phyloP scores from a whole-genome alignment of 35 echinoderm and acorn worm genomes.

The Anneissia japonica region DNA sequence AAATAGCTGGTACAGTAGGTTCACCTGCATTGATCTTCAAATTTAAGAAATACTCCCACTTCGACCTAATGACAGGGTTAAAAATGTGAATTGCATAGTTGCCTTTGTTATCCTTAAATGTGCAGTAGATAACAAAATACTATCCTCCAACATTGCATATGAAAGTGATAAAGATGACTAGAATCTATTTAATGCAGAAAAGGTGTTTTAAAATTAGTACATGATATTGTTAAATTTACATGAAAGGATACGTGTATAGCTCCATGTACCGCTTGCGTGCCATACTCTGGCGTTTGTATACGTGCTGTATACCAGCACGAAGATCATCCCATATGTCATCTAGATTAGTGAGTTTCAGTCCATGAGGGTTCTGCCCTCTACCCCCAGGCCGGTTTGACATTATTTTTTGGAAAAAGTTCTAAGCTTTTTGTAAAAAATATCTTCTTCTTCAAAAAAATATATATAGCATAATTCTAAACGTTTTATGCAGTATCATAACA shows the following conservation, averaged over 20 bases:
- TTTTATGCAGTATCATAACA: background rate
- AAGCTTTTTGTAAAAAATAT: background rate
- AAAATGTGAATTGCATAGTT: too few species aligned
- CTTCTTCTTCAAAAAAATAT: background rate
- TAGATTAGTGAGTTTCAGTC: slow-evolving; percentile 83
- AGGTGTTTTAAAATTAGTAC: too few species aligned
- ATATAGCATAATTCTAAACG: background rate
- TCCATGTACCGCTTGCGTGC: slow-evolving; percentile 87
- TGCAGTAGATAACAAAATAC: too few species aligned
- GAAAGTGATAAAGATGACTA: too few species aligned
- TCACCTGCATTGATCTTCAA: too few species aligned
- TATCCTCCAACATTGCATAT: too few species aligned
- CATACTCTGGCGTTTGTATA: slow-evolving; percentile 85
- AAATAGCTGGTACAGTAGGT: too few species aligned
- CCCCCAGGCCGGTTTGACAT: background rate
- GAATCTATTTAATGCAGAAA: too few species aligned
- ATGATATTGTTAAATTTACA: too few species aligned
- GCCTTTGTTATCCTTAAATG: too few species aligned
- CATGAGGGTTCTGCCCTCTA: slow-evolving; percentile 85
- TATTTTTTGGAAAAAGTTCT: background rate
- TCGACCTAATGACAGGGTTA: too few species aligned
- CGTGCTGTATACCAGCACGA: slow-evolving; percentile 72
- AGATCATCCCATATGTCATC: slow-evolving; percentile 98
- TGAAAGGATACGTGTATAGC: slow-evolving; percentile 99
- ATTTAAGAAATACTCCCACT: too few species aligned